Evolutionary conservation across 2,797 vertebrate species (phyloP).

Genomic region (Aphelocoma californica): DNA sequence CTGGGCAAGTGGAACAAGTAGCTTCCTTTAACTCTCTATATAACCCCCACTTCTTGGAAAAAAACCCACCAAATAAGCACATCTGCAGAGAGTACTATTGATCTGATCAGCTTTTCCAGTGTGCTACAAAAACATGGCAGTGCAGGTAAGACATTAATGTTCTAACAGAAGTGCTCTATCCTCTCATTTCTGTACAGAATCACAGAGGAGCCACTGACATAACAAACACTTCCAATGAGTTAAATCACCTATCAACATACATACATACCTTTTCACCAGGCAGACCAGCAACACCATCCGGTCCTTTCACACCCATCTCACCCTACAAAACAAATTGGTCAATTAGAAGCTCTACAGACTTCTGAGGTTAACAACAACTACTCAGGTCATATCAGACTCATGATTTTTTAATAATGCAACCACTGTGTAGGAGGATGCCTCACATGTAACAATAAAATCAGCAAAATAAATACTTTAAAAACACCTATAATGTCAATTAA

Average conservation of each 20-base stretch:
- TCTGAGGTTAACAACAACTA: not conserved
- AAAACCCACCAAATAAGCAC: fast-evolving
- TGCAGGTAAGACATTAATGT: not conserved
- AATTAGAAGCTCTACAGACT: not conserved
- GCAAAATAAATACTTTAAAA: not conserved
- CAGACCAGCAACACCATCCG: slow-evolving; percentile 51
- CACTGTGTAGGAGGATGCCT: not conserved
- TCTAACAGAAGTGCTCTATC: not conserved
- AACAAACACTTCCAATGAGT: fast-evolving
- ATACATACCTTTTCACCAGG: slow-evolving; percentile 64
- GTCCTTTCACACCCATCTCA: slow-evolving; percentile 66
- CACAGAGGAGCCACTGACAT: not conserved
- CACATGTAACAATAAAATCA: not conserved
- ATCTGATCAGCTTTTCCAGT: not conserved
- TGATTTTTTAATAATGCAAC: not conserved
- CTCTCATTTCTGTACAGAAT: not conserved
- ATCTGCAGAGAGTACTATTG: not conserved
- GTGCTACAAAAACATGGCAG: not conserved
- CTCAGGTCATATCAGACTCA: not conserved
- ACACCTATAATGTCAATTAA: not conserved
- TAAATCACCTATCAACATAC: not conserved
- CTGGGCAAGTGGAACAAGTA: not conserved
- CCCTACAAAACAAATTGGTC: slow-evolving; percentile 57
- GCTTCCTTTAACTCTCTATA: not conserved
- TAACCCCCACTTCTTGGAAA: not conserved